Conservation (phyloP, 2,888 invertebrate species). For the Harpalus rubripes region DNA sequence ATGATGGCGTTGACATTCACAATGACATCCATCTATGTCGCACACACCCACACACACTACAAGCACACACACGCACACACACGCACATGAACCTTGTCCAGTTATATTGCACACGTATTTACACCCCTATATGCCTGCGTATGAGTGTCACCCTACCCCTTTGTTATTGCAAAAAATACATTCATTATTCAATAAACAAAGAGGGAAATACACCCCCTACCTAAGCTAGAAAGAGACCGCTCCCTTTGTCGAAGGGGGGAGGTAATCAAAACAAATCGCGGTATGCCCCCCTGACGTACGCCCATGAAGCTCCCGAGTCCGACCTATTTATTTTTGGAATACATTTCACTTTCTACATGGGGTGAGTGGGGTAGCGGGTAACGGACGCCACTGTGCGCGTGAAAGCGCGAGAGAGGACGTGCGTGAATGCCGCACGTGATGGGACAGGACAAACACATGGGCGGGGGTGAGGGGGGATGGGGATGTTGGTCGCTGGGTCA, state of each 20-base stretch:
- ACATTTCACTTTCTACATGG: slow-evolving; percentile 60
- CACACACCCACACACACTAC: slow-evolving; percentile 1
- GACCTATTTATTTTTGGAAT: slow-evolving; percentile 64
- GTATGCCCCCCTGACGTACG: slow-evolving; percentile 71
- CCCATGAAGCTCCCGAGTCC: slow-evolving; percentile 38
- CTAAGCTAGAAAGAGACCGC: slow-evolving; percentile 68
- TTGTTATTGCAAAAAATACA: slow-evolving; percentile 66
- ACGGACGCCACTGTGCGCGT: slow-evolving; percentile 39
- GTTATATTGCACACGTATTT: slow-evolving; percentile 47
- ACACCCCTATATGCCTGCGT: slow-evolving; percentile 25
- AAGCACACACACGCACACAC: no score
- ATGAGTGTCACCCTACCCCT: slow-evolving; percentile 45
- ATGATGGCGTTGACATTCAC: slow-evolving; percentile 64
- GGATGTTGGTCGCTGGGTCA: slow-evolving; percentile 46
- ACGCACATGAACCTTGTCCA: slow-evolving; percentile 13
- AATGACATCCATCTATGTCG: slow-evolving; percentile 54
- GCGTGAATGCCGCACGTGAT: slow-evolving; percentile 40
- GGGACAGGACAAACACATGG: slow-evolving; percentile 2
- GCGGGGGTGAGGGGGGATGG: not conserved
- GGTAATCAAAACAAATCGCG: slow-evolving; percentile 76
- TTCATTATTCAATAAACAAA: slow-evolving; percentile 62
- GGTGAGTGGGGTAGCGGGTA: not conserved
- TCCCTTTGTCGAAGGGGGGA: slow-evolving; percentile 71
- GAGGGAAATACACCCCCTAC: not conserved
- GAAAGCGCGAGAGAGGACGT: slow-evolving; percentile 43